These are phyloP conservation scores for Halcyon leucocephala DNA, from an alignment of 2,797 vertebrate genomes.

Conservation along the genomic window DNA sequence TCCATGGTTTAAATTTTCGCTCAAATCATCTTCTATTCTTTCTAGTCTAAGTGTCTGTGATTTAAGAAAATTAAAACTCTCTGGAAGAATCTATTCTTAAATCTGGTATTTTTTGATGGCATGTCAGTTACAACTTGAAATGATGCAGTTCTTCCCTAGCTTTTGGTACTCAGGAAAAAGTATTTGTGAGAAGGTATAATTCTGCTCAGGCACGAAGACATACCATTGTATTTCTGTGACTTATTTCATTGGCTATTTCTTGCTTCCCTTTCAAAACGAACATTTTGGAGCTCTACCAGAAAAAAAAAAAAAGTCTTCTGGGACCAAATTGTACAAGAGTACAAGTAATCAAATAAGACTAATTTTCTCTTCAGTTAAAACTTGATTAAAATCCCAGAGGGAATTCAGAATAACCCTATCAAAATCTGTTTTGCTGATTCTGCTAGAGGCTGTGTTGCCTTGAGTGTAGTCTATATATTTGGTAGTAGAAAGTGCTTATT, in stretches of 20 bases:
- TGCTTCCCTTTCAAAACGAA: not conserved
- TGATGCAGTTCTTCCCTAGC: not conserved
- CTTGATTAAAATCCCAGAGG: not conserved
- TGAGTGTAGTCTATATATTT: not conserved
- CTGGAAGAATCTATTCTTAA: not conserved
- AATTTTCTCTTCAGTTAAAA: not conserved
- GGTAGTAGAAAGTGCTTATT: not conserved
- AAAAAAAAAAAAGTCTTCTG: not conserved
- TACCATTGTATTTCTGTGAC: not conserved
- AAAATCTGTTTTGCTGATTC: not conserved
- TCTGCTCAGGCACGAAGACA: not conserved
- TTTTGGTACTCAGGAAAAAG: not conserved
- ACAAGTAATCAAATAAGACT: not conserved
- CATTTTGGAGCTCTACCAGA: not conserved
- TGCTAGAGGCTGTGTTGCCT: not conserved
- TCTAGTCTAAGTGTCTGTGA: not conserved
- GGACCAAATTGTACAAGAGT: not conserved
- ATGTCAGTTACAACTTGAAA: not conserved
- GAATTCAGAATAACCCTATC: not conserved
- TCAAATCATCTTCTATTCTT: not conserved
- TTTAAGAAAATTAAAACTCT: not conserved
- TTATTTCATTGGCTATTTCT: not conserved
- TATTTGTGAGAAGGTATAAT: not conserved
- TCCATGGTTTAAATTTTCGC: not conserved
- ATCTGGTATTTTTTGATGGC: not conserved